Base-by-base conservation (phyloP, 35 echinoderm and acorn worm genomes). In the Amphiura filiformis region DNA sequence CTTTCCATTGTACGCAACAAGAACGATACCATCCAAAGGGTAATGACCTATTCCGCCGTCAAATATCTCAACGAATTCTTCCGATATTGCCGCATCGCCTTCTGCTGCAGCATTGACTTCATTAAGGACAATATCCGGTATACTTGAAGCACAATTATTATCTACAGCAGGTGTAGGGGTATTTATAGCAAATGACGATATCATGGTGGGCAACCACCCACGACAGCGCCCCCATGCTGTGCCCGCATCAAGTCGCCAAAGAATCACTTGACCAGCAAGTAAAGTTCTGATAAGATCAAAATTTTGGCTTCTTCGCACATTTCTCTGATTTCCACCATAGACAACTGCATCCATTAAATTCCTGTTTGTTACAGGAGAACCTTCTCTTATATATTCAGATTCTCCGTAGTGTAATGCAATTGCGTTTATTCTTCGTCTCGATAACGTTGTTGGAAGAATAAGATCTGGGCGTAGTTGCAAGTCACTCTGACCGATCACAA, bases 1-100 rank as follows among this genome's bases (percentile, higher is more conserved):
- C 22, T 38, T 57, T 31, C 86, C 75, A 38, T 97, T 64, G 49
- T 92, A 98, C 0, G 90, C 35, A 14, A 90, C 79, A 13, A 98
- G 13, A 7, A 92, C 83, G 0, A 98, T 36, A 17, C 96, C 96
- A 84, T 98, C 87, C 70, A 98, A 57, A 30, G 77, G 23, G 49
- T 87, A 78, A 17, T 88, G 76, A 37, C 88, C 81, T 32, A 84
- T 30, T 35, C 90, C 93, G 22, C 85, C 90, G 76, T 91, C 93
- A 89, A 82, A 91, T 35, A 98, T 52, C 84, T 98, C 96, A 18
- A 98, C 79, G 75, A 94, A 98, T 79, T 84, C 89, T 17, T 76
- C 64, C n/a, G n/a, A n/a, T n/a, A n/a, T n/a, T 20, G 76, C 79
- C 0, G 33, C 23, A 33, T 28, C 42, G 0, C 26, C 38, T 32